Conservation (phyloP, 2,888 invertebrate species). For the Euplagia quadripunctaria region DNA sequence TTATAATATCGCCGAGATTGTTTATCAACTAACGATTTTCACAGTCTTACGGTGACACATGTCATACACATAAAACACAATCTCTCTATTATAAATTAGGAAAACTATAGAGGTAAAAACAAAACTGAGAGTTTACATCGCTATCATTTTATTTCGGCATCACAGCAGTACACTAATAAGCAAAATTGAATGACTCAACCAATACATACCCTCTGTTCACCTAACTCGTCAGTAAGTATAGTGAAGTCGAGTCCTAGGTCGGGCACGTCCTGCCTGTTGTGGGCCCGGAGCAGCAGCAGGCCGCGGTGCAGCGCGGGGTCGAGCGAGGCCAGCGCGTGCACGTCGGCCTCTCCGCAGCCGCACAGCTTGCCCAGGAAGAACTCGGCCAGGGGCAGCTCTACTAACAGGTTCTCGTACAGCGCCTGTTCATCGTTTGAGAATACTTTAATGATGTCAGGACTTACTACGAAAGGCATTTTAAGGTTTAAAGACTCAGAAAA, state of each 20-base stretch:
- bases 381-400: constrained; percentile 97
- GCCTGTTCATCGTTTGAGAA: constrained; percentile 86
- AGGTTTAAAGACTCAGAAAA: too few relatives aligned
- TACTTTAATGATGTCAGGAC: not conserved
- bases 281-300: constrained; percentile 94
- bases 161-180: too few relatives aligned
- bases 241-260: constrained; percentile 98
- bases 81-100: too few relatives aligned
- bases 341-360: constrained; percentile 94
- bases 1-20: too few relatives aligned
- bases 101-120: too few relatives aligned
- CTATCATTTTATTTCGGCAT: too few relatives aligned
- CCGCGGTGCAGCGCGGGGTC: constrained; percentile 98
- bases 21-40: too few relatives aligned
- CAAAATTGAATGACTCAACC: too few relatives aligned
- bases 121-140: too few relatives aligned
- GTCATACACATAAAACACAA: too few relatives aligned
- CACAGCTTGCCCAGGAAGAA: constrained; percentile 92
- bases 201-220: constrained; percentile 91
- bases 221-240: constrained; percentile 95
- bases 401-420: constrained; percentile 97
- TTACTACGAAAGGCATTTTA: too few relatives aligned
- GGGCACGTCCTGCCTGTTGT: constrained; percentile 93
- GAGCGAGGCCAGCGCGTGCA: constrained; percentile 97
- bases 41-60: too few relatives aligned